Evolutionary conservation across 2,797 vertebrate genomes (phyloP).

Genomic region (Chaunax sp.): DNA sequence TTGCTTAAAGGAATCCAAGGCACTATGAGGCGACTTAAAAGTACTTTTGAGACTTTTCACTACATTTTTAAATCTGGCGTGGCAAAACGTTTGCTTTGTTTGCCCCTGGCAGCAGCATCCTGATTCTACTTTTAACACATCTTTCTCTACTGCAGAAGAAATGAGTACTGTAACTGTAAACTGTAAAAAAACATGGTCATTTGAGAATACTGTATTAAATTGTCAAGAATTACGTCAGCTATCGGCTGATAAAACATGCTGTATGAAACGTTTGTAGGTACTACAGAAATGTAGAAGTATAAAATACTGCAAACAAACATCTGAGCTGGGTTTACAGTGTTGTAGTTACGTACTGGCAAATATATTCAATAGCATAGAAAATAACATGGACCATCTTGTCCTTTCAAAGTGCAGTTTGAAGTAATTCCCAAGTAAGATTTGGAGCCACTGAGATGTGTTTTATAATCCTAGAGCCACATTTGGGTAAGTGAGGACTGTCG

Average conservation of each 20-base stretch:
- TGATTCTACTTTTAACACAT: neutral
- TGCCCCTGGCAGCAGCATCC: neutral
- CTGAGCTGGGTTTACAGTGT: neutral
- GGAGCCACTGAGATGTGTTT: constrained; percentile 18
- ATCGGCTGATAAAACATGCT: neutral
- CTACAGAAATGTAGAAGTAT: neutral
- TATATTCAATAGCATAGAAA: neutral
- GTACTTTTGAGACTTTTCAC: neutral
- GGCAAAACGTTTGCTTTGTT: neutral
- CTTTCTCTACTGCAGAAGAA: neutral
- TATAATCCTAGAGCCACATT: constrained; percentile 28
- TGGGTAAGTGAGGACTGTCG: constrained; percentile 15
- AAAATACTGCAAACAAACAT: neutral
- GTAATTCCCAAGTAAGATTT: neutral
- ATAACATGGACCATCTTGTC: neutral
- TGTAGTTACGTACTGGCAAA: neutral
- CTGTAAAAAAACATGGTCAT: neutral
- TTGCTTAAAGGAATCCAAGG: neutral
- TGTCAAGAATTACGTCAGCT: neutral
- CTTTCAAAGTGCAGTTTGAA: constrained; percentile 14
- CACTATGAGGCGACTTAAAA: neutral
- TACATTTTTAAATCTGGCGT: neutral
- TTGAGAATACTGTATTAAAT: neutral
- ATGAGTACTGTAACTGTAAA: neutral
- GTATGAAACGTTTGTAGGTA: neutral